Base-by-base conservation (phyloP, 2,113 vertebrate genomes). In the Scomber colias region DNA sequence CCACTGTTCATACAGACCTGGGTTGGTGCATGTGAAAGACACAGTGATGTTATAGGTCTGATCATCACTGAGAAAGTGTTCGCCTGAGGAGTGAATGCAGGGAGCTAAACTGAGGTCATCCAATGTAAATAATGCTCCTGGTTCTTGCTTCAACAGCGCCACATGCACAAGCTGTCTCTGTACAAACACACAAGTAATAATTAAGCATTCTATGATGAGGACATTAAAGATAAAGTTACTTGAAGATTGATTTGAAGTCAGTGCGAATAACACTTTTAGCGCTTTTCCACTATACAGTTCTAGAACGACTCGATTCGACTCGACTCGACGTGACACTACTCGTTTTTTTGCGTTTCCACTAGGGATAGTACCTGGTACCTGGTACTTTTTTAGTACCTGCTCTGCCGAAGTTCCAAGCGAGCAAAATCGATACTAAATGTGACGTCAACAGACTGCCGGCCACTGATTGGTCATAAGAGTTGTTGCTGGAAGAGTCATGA, bases 1-100 rank as follows among this genome's bases (percentile, higher is more conserved):
- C 97, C 97, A 98, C 70, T 99, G 97, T 75, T 97, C 95, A 0
- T 97, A 98, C 75, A 93, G 3, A 1, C 97, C 97, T 17, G 96
- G 94, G 0, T 82, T 56, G 45, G 85, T 46, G 21, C 94, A 81
- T 61, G 94, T 92, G 80, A 96, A 89, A 1, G 31, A 84, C 40
- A 97, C 94, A 1, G 87, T 92, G 79, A 98, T 88, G 81, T 72
- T 82, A 5, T 89, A 93, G 0, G 70, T 3, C 1, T 9, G 4
- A n/a, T 63, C 78, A 15, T 75, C 30, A 2, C 16, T 0, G 56
- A 24, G 12, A 87, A 97, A 96, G 0, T 40, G 59, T 48, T 83
- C 27, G 2, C 97, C 96, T 0, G 45, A 66, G 0, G 96, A 60
- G 70, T 97, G 96, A 14, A 92, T 88, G 24, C 90, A 94, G 17